Evolutionary conservation across 2,888 invertebrate species (phyloP).

Genomic region (Tethea ocularis): DNA sequence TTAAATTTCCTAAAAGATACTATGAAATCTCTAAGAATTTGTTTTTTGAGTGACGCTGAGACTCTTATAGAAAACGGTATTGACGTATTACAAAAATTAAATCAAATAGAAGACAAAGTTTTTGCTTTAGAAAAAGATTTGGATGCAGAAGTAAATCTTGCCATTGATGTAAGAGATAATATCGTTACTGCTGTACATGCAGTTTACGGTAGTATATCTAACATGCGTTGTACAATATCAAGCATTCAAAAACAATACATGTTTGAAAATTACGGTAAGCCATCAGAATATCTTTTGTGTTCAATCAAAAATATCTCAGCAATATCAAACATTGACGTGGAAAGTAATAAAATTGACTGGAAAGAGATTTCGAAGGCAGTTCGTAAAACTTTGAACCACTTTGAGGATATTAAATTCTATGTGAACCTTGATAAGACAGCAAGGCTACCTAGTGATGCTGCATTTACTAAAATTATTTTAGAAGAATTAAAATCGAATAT

Average conservation of each 20-base stretch:
- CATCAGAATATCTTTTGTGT: slow-evolving; percentile 59
- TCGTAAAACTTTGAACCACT: slow-evolving; percentile 69
- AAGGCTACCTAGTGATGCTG: slow-evolving; percentile 69
- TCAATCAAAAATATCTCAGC: slow-evolving; percentile 59
- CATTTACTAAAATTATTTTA: slow-evolving; percentile 70
- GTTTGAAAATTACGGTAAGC: slow-evolving; percentile 74
- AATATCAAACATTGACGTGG: slow-evolving; percentile 35
- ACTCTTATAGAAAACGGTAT: slow-evolving; percentile 70
- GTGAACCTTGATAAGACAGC: slow-evolving; percentile 78
- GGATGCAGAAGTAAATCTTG: slow-evolving; percentile 40
- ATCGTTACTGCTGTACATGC: slow-evolving; percentile 77
- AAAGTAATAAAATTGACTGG: slow-evolving; percentile 40
- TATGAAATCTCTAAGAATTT: slow-evolving; percentile 54
- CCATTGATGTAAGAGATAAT: slow-evolving; percentile 53
- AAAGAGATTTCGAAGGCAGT: slow-evolving; percentile 59
- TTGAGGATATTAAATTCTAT: slow-evolving; percentile 78
- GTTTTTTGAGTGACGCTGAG: slow-evolving; percentile 54
- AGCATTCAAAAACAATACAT: slow-evolving; percentile 73
- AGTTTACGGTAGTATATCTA: slow-evolving; percentile 78
- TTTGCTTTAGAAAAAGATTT: slow-evolving; percentile 67
- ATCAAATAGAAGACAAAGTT: slow-evolving; percentile 73
- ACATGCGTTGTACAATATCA: slow-evolving; percentile 79
- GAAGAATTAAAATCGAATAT: slow-evolving; percentile 57
- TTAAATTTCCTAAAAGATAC: slow-evolving; percentile 52
- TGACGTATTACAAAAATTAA: slow-evolving; percentile 65